Base-by-base conservation (phyloP, 2,888 invertebrate species). In the Ectemnius continuus region DNA sequence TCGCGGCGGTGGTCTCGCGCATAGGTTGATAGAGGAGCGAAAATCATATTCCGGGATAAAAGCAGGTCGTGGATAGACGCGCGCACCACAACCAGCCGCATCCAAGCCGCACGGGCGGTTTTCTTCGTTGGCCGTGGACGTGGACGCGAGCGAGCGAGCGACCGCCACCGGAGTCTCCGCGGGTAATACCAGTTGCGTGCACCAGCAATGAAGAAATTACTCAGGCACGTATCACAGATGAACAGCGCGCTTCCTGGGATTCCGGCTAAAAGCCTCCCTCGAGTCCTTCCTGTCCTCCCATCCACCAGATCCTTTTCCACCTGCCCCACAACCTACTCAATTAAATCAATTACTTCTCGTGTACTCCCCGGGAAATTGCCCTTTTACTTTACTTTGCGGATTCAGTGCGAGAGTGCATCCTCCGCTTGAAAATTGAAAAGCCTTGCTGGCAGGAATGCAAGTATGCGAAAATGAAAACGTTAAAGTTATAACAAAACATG, bases 141-240 rank as follows among this genome's bases (percentile, higher is more conserved):
- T n/a, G n/a, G n/a, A n/a, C n/a, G n/a, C n/a, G n/a, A n/a, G n/a
- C n/a, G n/a, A n/a, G n/a, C 23, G 23, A 23, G 2, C 46, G 45
- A 61, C 18, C n/a, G 16, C 45, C 18, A 8, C 5, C 14, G 14
- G 11, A n/a, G n/a, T 14, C 23, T 23, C 20, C n/a, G 13, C n/a
- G 13, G 36, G 4, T 60, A 18, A 14, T 18, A 23, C 14, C 60
- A 65, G 47, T 75, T 57, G 75, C 60, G 70, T 74, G 69, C 65
- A 13, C 16, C 45, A 26, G 57, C 11, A 56, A 76, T 70, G 75
- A 75, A 69, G 74, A 75, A 76, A 70, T 76, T 75, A 75, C 58
- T 56, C 36, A 61, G 47, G 26, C 60, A 16, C n/a, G n/a, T 4
- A 23, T 13, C 5, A 14, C 8, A 52, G 52, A 52, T 52, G n/a